These are phyloP conservation scores for Machimus rusticus DNA, from an alignment of 2,888 invertebrate species.

Conservation along the genomic window DNA sequence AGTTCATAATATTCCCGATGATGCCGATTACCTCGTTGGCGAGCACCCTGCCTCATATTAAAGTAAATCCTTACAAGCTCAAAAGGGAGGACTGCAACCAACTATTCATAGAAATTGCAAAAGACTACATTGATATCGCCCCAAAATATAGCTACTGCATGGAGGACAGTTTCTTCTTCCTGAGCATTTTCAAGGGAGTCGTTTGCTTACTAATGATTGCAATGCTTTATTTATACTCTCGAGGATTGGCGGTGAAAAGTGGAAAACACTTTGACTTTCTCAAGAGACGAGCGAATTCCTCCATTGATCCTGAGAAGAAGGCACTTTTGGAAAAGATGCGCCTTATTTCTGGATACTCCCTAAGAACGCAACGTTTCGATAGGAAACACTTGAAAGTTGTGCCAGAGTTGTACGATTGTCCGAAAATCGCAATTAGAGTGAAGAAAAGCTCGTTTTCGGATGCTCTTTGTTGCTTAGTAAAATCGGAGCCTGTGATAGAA, in stretches of 20 bases:
- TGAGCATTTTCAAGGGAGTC: not conserved
- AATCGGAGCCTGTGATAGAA: not conserved
- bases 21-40: not conserved
- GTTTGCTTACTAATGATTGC: not conserved
- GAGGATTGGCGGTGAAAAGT: not conserved
- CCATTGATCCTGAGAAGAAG: not conserved
- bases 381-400: not conserved
- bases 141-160: conserved; percentile 31
- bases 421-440: not conserved
- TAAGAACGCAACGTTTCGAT: not conserved
- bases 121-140: conserved; percentile 42
- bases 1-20: not conserved
- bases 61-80: conserved; percentile 22
- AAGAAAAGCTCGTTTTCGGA: not conserved
- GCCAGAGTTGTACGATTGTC: not conserved
- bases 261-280: not conserved
- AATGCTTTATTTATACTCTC: not conserved
- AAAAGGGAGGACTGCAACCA: conserved; percentile 36
- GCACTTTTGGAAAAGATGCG: not conserved
- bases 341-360: not conserved
- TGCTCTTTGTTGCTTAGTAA: not conserved
- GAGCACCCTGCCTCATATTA: not conserved
- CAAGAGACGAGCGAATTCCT: not conserved
- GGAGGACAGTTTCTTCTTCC: conserved; percentile 15
- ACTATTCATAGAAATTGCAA: conserved; percentile 35